Base-by-base conservation (phyloP, 2,797 vertebrate species). In the Halcyon badia region DNA sequence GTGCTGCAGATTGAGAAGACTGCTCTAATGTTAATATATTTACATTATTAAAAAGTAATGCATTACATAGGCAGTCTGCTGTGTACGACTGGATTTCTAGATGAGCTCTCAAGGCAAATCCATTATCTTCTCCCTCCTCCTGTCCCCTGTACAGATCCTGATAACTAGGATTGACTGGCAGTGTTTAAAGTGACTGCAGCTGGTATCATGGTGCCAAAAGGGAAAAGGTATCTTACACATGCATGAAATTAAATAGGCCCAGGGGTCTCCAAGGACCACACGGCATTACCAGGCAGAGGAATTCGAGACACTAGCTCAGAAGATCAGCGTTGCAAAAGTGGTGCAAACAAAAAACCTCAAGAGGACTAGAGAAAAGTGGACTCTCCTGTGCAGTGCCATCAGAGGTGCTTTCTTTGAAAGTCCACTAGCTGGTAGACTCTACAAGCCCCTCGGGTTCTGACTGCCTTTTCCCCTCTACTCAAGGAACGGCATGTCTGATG, bases 21-120 rank as follows among this genome's bases (percentile, higher is more conserved):
- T 3, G 33, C 83, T 92, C 78, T 97, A 93, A 96, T 73, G 79
- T 93, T 97, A 95, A 97, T 97, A 94, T 97, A 97, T 98, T 97
- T 97, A 95, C 87, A 91, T 97, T 98, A 97, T 97, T 98, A 97
- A 96, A 93, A 97, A 95, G 80, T 87, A 97, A 94, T 97, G 82
- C 80, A 86, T 97, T 97, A 93, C 68, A 83, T 39, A 95, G 92
- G 91, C 68, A 95, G 91, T 84, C 66, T 94, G 95, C 92, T 95
- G 66, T 4, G 25, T 64, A 64, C 73, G 82, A 65, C 69, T 92
- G 94, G 90, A 94, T 91, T 93, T 96, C 69, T 44, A 94, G 97
- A 97, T 97, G 89, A 95, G 66, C 56, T 96, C 96, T 96, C 92
- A 56, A 97, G 97, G 95, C 82, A 97, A 96, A 98, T 96, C 83